A percentile compares a stretch with the other conserved stretches of the same genome.
These are phyloP conservation scores for Dorcus parallelipipedus DNA, from an alignment of 2,888 invertebrate species.

Conservation along the genomic window DNA sequence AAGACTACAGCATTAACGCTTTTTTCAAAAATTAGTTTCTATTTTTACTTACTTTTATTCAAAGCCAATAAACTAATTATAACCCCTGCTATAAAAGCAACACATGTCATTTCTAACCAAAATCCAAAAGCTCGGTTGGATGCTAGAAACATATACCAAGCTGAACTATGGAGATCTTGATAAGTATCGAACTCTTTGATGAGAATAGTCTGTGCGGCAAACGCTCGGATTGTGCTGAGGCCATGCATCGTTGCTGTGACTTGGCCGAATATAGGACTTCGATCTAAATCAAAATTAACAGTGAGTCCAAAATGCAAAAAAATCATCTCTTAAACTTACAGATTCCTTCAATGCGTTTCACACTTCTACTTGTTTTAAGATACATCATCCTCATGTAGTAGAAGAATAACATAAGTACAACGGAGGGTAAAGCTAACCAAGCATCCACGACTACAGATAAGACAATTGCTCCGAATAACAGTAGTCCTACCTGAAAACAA, in stretches of 20 bases:
- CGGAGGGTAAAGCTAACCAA: conserved; percentile 62
- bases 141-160: conserved; percentile 66
- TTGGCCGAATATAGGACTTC: conserved; percentile 76
- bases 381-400: conserved; percentile 64
- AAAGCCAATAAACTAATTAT: conserved; percentile 20
- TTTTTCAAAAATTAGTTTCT: neutral
- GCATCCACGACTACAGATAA: conserved; percentile 68
- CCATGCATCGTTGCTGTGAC: conserved; percentile 74
- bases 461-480: conserved; percentile 64
- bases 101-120: conserved; percentile 66
- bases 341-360: conserved; percentile 66
- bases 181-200: conserved; percentile 61
- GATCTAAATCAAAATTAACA: conserved; percentile 59
- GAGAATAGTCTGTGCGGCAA: conserved; percentile 62
- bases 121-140: conserved; percentile 69
- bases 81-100: conserved; percentile 55
- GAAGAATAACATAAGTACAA: conserved; percentile 60
- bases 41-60: conserved; percentile 22
- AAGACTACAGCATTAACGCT: neutral
- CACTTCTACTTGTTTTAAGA: conserved; percentile 67
- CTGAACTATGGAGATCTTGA: conserved; percentile 67
- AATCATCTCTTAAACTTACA: conserved; percentile 49
- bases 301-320: neutral
- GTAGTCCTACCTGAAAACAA: conserved; percentile 33
- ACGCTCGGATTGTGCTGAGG: conserved; percentile 71